phyloP scores from a whole-genome alignment of 2,797 vertebrate species.

The Selene dorsalis region DNA sequence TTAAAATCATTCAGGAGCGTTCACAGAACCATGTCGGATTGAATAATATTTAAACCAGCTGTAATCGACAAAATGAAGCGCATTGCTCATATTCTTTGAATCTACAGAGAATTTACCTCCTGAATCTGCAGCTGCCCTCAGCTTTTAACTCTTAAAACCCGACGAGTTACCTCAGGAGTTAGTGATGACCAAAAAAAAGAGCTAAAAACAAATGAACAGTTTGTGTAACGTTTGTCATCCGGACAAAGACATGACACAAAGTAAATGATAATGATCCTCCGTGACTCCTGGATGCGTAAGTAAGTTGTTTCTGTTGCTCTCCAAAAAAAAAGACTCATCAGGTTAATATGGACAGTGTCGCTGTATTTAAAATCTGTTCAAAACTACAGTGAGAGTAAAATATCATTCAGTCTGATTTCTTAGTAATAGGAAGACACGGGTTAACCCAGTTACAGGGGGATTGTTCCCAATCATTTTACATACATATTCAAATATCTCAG shows the following conservation, averaged over 20 bases:
- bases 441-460: constrained; percentile 2
- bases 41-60: neutral
- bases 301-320: neutral
- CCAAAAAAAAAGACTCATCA: neutral
- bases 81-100: neutral
- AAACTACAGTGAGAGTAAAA: neutral
- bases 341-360: neutral
- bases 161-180: neutral
- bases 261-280: neutral
- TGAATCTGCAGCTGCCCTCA: neutral
- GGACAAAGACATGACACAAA: neutral
- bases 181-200: neutral
- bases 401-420: neutral
- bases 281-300: neutral
- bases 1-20: neutral
- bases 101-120: neutral
- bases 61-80: neutral
- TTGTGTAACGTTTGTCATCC: neutral
- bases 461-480: constrained; percentile 3
- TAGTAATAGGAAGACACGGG: neutral
- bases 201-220: neutral
- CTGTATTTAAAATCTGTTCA: neutral
- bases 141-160: neutral
- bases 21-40: neutral
- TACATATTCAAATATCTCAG: constrained; percentile 22